Conservation (phyloP, 2,888 invertebrate genomes). For the Brenthis ino region DNA sequence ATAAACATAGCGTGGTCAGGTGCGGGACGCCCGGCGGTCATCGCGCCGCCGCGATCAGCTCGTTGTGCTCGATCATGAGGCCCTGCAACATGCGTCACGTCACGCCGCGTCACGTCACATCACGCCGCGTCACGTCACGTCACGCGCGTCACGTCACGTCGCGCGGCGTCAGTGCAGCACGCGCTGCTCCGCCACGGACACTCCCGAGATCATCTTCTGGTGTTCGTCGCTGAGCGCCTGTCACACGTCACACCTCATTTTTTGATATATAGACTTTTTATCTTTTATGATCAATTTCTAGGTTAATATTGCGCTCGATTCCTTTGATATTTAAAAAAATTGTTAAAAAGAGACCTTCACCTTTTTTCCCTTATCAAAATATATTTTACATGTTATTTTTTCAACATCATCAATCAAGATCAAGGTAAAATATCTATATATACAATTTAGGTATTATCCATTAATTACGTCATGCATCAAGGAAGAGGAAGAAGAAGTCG, state of each 20-base stretch:
- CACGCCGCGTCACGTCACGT: conserved; percentile 6
- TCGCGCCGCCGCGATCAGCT: conserved; percentile 68
- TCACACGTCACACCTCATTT: conserved; percentile 47
- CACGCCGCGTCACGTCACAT: conserved; percentile 11
- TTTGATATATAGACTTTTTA: background rate
- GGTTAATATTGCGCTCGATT: background rate
- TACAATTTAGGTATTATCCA: no score
- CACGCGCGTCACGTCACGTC: conserved; percentile 19
- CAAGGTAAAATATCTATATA: no score
- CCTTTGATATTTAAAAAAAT: no score
- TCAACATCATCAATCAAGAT: no score
- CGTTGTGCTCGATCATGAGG: conserved; percentile 82
- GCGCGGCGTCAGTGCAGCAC: conserved; percentile 60
- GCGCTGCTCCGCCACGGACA: conserved; percentile 62
- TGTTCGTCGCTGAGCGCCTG: conserved; percentile 93
- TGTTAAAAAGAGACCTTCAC: no score
- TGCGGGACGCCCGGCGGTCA: conserved; percentile 43
- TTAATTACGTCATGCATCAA: no score
- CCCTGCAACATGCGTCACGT: conserved; percentile 68
- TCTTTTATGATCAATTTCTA: background rate
- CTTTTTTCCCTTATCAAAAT: no score
- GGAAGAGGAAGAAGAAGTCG: no score
- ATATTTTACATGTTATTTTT: no score
- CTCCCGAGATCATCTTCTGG: conserved; percentile 87
- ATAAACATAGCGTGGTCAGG: background rate